Percentiles rank a stretch among this genome's conserved stretches.
phyloP scores from a whole-genome alignment of 2,113 vertebrate genomes.

The Ictalurus furcatus region DNA sequence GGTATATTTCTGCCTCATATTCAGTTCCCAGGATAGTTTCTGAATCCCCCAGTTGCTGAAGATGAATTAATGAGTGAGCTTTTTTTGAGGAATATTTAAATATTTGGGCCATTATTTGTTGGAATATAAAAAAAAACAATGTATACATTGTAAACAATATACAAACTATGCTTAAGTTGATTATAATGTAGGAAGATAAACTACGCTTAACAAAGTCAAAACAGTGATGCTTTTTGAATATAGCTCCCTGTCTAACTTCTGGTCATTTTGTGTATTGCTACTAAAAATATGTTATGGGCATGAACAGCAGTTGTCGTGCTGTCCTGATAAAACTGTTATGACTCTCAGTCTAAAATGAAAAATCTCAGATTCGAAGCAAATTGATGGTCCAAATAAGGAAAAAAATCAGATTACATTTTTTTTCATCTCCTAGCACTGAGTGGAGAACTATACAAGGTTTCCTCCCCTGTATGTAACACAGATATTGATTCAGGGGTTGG shows the following conservation, averaged over 20 bases:
- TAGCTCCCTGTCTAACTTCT: not conserved
- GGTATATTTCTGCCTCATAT: not conserved
- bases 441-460: constrained; percentile 4
- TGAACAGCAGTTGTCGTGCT: not conserved
- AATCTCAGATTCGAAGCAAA: not conserved
- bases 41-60: not conserved
- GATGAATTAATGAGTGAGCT: not conserved
- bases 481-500: constrained; percentile 15
- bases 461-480: not conserved
- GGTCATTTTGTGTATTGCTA: constrained; percentile 1
- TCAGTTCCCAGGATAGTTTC: not conserved
- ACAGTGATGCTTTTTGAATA: not conserved
- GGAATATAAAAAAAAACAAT: not conserved
- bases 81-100: not conserved
- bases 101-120: not conserved
- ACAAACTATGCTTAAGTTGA: not conserved
- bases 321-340: constrained; percentile 4
- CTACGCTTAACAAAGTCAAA: not conserved
- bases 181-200: not conserved
- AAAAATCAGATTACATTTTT: not conserved
- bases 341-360: not conserved
- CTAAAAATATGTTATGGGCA: not conserved
- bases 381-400: not conserved
- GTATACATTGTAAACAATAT: not conserved
- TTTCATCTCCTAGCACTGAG: not conserved